Evolutionary conservation across 2,888 invertebrate genomes (phyloP).

Genomic region (Aporophyla lueneburgensis): DNA sequence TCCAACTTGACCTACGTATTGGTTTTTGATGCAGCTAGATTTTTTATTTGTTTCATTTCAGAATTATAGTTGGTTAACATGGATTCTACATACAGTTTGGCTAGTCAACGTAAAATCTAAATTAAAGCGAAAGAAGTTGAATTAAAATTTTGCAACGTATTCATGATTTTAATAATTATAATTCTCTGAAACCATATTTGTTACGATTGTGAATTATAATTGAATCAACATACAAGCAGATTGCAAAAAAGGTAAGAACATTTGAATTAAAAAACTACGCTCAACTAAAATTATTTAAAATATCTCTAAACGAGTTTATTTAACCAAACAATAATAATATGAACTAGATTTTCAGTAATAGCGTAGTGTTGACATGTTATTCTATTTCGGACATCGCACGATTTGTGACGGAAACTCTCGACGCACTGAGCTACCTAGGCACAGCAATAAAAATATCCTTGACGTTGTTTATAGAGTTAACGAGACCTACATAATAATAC

Average conservation of each 20-base stretch:
- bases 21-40: too few relatives aligned
- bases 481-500: background rate
- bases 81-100: background rate
- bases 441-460: constrained; percentile 32
- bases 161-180: too few relatives aligned
- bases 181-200: too few relatives aligned
- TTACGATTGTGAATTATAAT: too few relatives aligned
- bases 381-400: constrained; percentile 44
- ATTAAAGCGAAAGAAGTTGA: too few relatives aligned
- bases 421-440: constrained; percentile 1
- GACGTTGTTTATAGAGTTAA: background rate
- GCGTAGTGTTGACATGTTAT: constrained; percentile 36
- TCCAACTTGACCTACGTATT: background rate
- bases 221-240: too few relatives aligned
- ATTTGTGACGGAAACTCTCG: constrained; percentile 7
- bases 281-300: background rate
- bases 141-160: too few relatives aligned
- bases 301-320: background rate
- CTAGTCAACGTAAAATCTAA: background rate
- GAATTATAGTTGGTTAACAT: background rate
- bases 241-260: too few relatives aligned
- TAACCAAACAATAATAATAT: constrained; percentile 9
- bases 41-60: background rate
- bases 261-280: background rate
- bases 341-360: constrained; percentile 39